Conservation (phyloP, 2,797 vertebrate species). For the Notolepis coatsorum region DNA sequence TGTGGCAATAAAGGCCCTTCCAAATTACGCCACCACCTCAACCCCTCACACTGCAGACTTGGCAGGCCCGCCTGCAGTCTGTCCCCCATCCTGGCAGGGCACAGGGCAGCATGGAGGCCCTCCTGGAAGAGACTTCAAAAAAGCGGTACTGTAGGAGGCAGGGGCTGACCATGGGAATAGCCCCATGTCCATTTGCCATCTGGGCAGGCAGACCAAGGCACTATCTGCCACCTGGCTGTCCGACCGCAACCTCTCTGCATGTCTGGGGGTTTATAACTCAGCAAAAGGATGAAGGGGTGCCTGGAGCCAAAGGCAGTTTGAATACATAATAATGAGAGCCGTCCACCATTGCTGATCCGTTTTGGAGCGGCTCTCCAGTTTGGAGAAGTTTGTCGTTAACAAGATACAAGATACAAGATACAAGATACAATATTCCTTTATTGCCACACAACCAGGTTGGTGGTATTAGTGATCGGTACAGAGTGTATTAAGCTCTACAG, state of each 20-base stretch:
- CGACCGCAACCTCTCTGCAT: background rate
- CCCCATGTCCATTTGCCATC: conserved; percentile 37
- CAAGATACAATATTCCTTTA: too few relatives aligned
- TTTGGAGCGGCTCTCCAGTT: too few relatives aligned
- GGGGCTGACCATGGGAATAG: conserved; percentile 44
- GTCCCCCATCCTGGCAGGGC: conserved; percentile 28
- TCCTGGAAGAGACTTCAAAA: conserved; percentile 45
- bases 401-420: too few relatives aligned
- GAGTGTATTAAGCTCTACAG: too few relatives aligned
- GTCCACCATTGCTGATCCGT: too few relatives aligned
- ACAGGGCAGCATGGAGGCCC: conserved; percentile 27
- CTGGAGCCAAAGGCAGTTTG: background rate
- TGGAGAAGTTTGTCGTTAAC: conserved; percentile 7
- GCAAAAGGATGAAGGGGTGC: background rate
- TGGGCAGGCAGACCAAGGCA: background rate
- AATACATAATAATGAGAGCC: background rate
- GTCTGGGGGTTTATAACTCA: background rate
- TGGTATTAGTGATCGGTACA: too few relatives aligned
- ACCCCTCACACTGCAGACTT: conserved; percentile 34
- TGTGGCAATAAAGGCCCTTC: background rate
- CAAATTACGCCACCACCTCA: conserved; percentile 20
- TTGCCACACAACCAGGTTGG: too few relatives aligned
- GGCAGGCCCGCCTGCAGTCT: conserved; percentile 56
- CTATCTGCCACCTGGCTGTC: conserved; percentile 12
- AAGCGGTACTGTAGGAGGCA: conserved; percentile 39